Evolutionary conservation across 2,113 vertebrate species (phyloP).

Genomic region (Aramus guarauna): DNA sequence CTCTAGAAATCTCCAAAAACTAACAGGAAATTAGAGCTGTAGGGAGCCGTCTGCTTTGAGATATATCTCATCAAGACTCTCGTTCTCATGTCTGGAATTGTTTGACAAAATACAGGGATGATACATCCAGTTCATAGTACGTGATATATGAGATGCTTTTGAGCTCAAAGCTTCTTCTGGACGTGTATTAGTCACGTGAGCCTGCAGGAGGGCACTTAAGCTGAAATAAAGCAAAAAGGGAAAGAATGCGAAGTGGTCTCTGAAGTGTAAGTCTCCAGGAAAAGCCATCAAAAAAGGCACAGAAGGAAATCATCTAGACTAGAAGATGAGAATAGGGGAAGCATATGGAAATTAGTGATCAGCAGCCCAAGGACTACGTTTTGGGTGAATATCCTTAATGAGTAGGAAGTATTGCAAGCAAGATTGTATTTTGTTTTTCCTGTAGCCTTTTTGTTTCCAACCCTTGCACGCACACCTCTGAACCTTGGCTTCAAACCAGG

Average conservation of each 20-base stretch:
- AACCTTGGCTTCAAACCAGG: slow-evolving; percentile 7
- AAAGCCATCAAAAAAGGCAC: background rate
- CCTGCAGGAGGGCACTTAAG: background rate
- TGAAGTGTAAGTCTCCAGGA: background rate
- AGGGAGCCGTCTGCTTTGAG: background rate
- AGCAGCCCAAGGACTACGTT: background rate
- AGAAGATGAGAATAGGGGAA: background rate
- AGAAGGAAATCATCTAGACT: background rate
- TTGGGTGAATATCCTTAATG: background rate
- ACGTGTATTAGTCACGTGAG: background rate
- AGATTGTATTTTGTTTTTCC: background rate
- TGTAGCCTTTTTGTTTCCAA: background rate
- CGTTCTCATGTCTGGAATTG: background rate
- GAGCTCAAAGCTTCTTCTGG: background rate
- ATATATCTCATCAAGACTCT: background rate
- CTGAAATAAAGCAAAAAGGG: background rate
- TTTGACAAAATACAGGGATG: background rate
- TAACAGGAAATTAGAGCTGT: background rate
- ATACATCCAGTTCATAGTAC: background rate
- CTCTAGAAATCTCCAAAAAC: background rate
- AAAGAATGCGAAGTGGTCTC: background rate
- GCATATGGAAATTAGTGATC: background rate
- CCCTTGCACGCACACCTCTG: background rate
- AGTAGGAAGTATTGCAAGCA: background rate
- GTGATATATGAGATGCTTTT: background rate